Evolutionary conservation across 2,888 invertebrate species (phyloP).

Genomic region (Acleris sparsana): DNA sequence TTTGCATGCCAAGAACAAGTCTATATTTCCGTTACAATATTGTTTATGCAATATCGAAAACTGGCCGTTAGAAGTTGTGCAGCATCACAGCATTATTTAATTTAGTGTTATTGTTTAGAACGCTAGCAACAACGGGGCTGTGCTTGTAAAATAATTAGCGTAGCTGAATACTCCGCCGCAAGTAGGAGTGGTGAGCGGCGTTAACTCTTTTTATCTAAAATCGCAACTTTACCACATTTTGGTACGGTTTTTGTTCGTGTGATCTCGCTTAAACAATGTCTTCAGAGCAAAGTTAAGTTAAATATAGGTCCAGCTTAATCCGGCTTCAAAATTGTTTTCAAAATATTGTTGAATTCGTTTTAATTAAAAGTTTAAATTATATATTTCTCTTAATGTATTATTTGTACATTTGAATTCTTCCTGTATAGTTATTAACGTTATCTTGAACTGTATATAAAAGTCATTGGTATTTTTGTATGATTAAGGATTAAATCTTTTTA

Average conservation of each 20-base stretch:
- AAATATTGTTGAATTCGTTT: slow-evolving; percentile 18
- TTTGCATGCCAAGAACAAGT: too few species aligned
- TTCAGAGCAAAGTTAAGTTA: too few species aligned
- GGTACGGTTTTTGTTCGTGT: too few species aligned
- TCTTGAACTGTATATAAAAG: slow-evolving; percentile 41
- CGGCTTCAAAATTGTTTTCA: slow-evolving; percentile 1
- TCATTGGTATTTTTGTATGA: slow-evolving; percentile 48
- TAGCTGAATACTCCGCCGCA: background rate
- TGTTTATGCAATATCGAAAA: too few species aligned
- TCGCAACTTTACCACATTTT: background rate
- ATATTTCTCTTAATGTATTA: background rate
- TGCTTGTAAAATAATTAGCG: slow-evolving; percentile 11
- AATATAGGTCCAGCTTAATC: too few species aligned
- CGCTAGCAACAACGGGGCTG: slow-evolving; percentile 33
- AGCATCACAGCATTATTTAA: too few species aligned
- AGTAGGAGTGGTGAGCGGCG: background rate
- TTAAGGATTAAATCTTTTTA: slow-evolving; percentile 24
- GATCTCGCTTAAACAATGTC: too few species aligned
- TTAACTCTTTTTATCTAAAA: background rate
- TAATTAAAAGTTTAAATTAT: slow-evolving; percentile 1
- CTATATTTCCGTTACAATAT: too few species aligned
- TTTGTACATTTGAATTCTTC: slow-evolving; percentile 1
- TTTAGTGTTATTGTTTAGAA: slow-evolving; percentile 18
- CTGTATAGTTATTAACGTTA: slow-evolving; percentile 12
- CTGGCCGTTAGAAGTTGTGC: too few species aligned